Percentiles rank a stretch among this genome's conserved stretches.
Conservation (phyloP, 2,797 vertebrate genomes). For the Choloepus didactylus region DNA sequence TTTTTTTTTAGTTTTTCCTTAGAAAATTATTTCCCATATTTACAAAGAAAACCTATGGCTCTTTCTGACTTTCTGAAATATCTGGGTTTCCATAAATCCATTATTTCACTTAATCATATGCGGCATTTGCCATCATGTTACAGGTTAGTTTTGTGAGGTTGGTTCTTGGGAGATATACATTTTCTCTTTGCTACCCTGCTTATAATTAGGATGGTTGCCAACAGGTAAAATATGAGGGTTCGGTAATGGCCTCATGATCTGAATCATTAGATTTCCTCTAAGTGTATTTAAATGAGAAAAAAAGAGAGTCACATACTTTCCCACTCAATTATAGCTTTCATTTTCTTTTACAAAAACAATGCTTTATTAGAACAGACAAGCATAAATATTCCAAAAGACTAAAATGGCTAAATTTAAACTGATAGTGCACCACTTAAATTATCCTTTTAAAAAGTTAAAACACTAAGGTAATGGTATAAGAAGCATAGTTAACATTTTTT, state of each 20-base stretch:
- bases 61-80: background rate
- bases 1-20: background rate
- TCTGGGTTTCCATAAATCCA: background rate
- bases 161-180: background rate
- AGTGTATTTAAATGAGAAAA: background rate
- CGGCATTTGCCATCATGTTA: background rate
- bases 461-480: background rate
- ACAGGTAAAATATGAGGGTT: background rate
- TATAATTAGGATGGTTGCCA: background rate
- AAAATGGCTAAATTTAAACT: conserved; percentile 30
- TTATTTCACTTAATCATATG: background rate
- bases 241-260: background rate
- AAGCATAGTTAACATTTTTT: background rate
- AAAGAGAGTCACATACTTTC: background rate
- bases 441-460: conserved; percentile 29
- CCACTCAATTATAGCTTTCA: background rate
- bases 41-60: background rate
- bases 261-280: background rate
- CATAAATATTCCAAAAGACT: background rate
- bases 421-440: background rate
- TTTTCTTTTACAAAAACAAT: conserved; percentile 35
- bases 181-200: background rate
- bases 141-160: background rate
- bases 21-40: background rate
- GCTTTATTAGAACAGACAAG: conserved; percentile 5